Evolutionary conservation across 2,888 invertebrate species (phyloP).

Genomic region (Hymenopus coronatus): DNA sequence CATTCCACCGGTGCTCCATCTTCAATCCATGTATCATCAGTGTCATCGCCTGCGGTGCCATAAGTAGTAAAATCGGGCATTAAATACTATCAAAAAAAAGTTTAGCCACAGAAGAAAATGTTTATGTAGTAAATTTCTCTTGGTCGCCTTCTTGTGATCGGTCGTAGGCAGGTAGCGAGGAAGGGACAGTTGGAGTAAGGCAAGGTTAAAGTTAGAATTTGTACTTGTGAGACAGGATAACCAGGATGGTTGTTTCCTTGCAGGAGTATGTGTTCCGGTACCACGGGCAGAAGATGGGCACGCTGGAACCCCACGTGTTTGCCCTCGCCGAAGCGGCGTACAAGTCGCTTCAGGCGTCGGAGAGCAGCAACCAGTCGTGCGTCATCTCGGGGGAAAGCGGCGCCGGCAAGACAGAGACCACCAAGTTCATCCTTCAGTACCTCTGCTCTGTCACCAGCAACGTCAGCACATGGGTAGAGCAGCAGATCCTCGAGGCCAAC

Average conservation of each 20-base stretch:
- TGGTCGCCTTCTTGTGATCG: no score
- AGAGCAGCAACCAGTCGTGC: constrained; percentile 69
- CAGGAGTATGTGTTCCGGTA: constrained; percentile 82
- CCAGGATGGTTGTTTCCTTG: constrained; percentile 38
- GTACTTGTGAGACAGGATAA: not conserved
- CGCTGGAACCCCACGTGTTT: constrained; percentile 83
- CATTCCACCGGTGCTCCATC: no score
- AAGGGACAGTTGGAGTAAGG: no score
- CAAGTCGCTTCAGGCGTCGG: constrained; percentile 63
- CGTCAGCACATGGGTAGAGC: constrained; percentile 89
- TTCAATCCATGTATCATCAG: no score
- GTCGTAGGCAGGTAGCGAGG: no score
- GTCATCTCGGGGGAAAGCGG: constrained; percentile 93
- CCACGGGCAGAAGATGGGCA: constrained; percentile 77
- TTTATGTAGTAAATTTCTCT: no score
- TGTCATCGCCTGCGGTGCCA: no score
- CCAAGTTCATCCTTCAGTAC: constrained; percentile 88
- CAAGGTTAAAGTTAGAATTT: no score
- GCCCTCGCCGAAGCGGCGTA: constrained; percentile 88
- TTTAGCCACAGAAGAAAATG: no score
- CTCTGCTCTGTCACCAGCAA: constrained; percentile 80
- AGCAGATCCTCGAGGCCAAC: constrained; percentile 91
- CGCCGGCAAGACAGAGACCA: constrained; percentile 91
- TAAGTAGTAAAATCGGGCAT: no score
- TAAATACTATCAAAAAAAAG: no score